Percentiles rank a stretch among this genome's conserved stretches.
Conservation (phyloP, 2,888 invertebrate genomes). For the Laspeyria flexula region DNA sequence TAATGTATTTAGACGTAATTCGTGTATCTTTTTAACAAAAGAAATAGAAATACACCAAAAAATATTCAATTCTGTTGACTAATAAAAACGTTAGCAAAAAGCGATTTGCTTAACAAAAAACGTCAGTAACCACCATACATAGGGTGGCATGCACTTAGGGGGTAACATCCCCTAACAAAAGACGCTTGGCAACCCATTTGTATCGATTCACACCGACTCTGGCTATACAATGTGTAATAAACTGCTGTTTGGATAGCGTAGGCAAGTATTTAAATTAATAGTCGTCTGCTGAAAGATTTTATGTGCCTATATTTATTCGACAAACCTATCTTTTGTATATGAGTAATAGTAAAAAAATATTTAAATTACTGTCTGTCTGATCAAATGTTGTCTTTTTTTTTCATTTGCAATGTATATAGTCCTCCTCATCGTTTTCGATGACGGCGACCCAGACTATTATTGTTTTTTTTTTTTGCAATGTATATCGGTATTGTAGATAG, state of each 20-base stretch:
- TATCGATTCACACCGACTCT: slow-evolving; percentile 61
- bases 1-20: too few relatives aligned
- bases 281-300: background rate
- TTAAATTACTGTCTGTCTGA: too few relatives aligned
- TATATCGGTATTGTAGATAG: too few relatives aligned
- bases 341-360: too few relatives aligned
- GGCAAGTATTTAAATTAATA: slow-evolving; percentile 7
- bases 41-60: background rate
- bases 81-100: slow-evolving; percentile 39
- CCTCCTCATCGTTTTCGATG: too few relatives aligned
- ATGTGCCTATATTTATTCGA: too few relatives aligned
- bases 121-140: slow-evolving; percentile 50
- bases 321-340: too few relatives aligned
- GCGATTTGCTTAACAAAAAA: slow-evolving; percentile 51
- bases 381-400: too few relatives aligned
- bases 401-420: too few relatives aligned
- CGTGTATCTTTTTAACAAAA: too few relatives aligned
- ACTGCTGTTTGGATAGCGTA: slow-evolving; percentile 22
- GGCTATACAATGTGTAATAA: slow-evolving; percentile 34
- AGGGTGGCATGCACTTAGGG: slow-evolving; percentile 60
- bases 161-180: slow-evolving; percentile 71
- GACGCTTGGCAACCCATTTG: slow-evolving; percentile 73
- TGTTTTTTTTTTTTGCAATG: too few relatives aligned
- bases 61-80: slow-evolving; percentile 9
- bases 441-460: too few relatives aligned